phyloP scores from a whole-genome alignment of 2,113 vertebrate species.

The Chloropsis cyanopogon region DNA sequence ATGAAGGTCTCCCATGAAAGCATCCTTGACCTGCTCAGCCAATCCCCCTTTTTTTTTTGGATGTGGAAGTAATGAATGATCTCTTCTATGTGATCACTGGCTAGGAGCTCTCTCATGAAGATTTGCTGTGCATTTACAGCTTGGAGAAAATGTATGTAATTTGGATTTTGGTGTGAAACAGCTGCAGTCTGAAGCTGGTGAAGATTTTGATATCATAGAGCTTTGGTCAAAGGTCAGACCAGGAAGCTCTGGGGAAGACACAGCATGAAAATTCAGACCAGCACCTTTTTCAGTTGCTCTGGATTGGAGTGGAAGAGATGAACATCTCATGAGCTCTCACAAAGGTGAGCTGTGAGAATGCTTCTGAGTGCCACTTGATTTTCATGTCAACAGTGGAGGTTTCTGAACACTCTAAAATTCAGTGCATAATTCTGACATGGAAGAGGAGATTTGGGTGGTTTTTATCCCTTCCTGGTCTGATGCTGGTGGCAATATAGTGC shows the following conservation, averaged over 20 bases:
- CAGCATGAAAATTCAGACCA: not conserved
- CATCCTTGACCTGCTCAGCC: not conserved
- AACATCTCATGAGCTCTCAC: not conserved
- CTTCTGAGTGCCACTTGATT: not conserved
- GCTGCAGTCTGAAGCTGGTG: not conserved
- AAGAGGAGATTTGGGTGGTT: not conserved
- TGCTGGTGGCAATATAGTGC: not conserved
- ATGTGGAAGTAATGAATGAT: not conserved
- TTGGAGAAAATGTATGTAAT: not conserved
- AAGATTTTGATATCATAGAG: not conserved
- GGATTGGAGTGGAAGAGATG: not conserved
- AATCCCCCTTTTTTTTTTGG: not conserved
- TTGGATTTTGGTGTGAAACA: not conserved
- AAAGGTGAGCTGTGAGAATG: not conserved
- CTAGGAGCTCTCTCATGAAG: not conserved
- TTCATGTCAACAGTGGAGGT: not conserved
- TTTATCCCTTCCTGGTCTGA: not conserved
- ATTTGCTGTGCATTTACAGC: not conserved
- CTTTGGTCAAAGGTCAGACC: not conserved
- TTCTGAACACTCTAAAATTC: not conserved
- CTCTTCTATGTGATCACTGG: not conserved
- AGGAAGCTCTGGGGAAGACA: not conserved
- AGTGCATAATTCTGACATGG: not conserved
- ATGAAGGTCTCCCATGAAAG: not conserved
- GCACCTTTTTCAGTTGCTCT: not conserved